Conservation (phyloP, 2,888 invertebrate species). For the Eupithecia tripunctaria region DNA sequence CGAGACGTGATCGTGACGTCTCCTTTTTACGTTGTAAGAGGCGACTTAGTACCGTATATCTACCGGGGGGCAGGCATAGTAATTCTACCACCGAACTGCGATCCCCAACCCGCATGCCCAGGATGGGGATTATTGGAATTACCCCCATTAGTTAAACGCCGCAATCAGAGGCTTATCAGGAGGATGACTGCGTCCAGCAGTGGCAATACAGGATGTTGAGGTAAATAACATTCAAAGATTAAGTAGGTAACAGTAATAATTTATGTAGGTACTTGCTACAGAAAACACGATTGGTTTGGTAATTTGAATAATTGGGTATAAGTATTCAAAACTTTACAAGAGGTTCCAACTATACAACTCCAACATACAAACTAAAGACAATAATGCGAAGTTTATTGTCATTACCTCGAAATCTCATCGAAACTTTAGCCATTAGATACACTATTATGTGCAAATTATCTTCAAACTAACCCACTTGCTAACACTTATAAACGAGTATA, state of each 20-base stretch:
- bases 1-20: no score
- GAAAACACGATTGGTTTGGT: neutral
- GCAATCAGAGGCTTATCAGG: no score
- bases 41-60: no score
- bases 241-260: neutral
- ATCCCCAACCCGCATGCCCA: no score
- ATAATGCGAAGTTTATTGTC: constrained; percentile 1
- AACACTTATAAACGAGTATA: neutral
- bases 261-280: neutral
- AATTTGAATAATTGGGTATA: neutral
- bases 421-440: neutral
- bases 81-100: no score
- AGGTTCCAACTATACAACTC: neutral
- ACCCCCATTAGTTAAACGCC: no score
- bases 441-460: neutral
- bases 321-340: neutral
- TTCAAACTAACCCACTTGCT: neutral
- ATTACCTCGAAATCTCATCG: constrained; percentile 3
- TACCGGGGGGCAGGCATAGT: no score
- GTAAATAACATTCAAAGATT: neutral
- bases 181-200: no score
- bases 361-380: neutral
- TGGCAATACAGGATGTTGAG: no score
- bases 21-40: no score
- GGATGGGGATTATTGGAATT: no score